phyloP scores from a whole-genome alignment of 2,113 vertebrate genomes.

The Peucedramus taeniatus region DNA sequence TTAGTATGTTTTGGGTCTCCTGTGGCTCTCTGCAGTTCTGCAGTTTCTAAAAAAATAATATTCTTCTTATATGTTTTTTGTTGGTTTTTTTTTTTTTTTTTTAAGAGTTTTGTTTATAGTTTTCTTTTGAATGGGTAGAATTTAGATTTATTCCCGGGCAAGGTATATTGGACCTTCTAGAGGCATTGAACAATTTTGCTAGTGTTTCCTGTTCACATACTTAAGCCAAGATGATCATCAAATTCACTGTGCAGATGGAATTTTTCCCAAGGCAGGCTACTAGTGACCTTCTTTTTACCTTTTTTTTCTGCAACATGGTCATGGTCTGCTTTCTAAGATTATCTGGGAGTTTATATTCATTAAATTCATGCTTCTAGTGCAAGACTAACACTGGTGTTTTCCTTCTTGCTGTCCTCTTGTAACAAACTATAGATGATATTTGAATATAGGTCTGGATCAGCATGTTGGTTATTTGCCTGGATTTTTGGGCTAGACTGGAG shows the following conservation, averaged over 20 bases:
- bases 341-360: not conserved
- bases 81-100: no score
- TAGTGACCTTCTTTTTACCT: conserved; percentile 5
- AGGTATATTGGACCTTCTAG: not conserved
- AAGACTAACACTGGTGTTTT: not conserved
- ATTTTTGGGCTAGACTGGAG: not conserved
- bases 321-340: conserved; percentile 29
- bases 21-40: not conserved
- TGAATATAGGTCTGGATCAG: not conserved
- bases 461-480: not conserved
- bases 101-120: not conserved
- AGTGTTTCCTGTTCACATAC: not conserved
- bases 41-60: not conserved
- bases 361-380: not conserved
- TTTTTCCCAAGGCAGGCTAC: not conserved
- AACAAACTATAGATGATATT: not conserved
- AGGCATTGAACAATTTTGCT: not conserved
- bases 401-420: not conserved
- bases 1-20: not conserved
- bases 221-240: not conserved
- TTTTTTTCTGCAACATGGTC: not conserved
- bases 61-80: not conserved
- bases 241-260: not conserved
- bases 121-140: not conserved
- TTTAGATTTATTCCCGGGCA: not conserved